phyloP scores from a whole-genome alignment of 2,113 vertebrate genomes.

The Cariama cristata region DNA sequence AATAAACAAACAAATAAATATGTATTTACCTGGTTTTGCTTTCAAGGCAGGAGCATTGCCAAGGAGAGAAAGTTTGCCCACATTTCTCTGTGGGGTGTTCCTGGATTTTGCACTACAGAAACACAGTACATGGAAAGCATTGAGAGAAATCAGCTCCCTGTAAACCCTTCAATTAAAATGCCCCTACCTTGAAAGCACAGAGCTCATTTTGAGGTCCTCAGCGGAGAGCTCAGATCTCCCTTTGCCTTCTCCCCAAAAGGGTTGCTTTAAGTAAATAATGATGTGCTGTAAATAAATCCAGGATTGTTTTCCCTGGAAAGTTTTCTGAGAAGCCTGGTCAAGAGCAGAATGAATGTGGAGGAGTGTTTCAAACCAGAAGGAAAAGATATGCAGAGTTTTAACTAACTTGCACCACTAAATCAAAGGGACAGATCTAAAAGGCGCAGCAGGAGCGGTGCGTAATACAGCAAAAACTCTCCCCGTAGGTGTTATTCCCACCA shows the following conservation, averaged over 20 bases:
- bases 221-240: background rate
- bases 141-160: background rate
- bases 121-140: background rate
- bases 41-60: background rate
- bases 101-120: constrained; percentile 3
- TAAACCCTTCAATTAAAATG: background rate
- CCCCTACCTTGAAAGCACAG: background rate
- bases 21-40: background rate
- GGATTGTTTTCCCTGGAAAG: constrained; percentile 58
- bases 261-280: constrained; percentile 33
- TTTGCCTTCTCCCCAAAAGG: background rate
- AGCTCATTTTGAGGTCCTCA: background rate
- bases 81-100: background rate
- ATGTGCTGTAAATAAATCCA: constrained; percentile 47
- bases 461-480: background rate
- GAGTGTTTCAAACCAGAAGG: constrained; percentile 23
- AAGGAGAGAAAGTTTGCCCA: background rate
- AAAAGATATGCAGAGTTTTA: background rate
- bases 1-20: constrained; percentile 4
- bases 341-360: constrained; percentile 9
- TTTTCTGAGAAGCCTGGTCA: constrained; percentile 28
- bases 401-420: background rate
- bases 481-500: background rate
- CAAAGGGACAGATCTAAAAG: background rate
- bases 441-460: rapidly evolving